Conservation (phyloP, 2,888 invertebrate species). For the Drosophila pullipes region DNA sequence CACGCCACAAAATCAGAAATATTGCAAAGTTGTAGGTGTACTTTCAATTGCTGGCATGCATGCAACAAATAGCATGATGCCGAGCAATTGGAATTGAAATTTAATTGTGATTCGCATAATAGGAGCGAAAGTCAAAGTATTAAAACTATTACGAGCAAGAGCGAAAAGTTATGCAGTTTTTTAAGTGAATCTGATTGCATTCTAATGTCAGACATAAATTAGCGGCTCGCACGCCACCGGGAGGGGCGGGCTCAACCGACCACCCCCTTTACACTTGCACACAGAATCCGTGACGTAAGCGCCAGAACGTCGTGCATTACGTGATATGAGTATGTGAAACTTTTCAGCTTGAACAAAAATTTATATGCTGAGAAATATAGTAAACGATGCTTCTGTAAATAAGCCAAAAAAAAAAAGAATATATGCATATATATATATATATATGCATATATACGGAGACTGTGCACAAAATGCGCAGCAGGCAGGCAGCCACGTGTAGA, state of each 20-base stretch:
- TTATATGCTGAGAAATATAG: slow-evolving; percentile 68
- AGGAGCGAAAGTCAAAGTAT: slow-evolving; percentile 8
- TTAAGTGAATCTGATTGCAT: slow-evolving; percentile 79
- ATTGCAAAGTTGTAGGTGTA: neutral
- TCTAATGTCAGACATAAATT: slow-evolving; percentile 78
- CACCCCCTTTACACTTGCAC: neutral
- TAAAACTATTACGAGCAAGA: slow-evolving; percentile 37
- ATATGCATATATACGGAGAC: slow-evolving; percentile 35
- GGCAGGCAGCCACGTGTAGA: neutral
- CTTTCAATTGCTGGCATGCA: neutral
- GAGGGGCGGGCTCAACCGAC: neutral
- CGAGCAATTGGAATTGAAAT: slow-evolving; percentile 28
- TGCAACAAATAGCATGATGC: slow-evolving; percentile 10
- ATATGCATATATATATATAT: neutral
- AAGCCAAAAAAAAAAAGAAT: neutral
- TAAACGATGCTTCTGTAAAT: slow-evolving; percentile 32
- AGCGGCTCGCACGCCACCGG: slow-evolving; percentile 59
- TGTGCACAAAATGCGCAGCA: slow-evolving; percentile 60
- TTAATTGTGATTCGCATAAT: slow-evolving; percentile 32
- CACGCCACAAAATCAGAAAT: neutral
- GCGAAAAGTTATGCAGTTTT: slow-evolving; percentile 73
- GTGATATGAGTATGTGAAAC: slow-evolving; percentile 77
- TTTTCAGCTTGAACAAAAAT: slow-evolving; percentile 77
- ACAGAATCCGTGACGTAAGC: neutral
- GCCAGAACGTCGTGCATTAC: slow-evolving; percentile 50